These are phyloP conservation scores for Hylaeus anthracinus DNA, from an alignment of 1,140 invertebrate genomes.

Conservation along the genomic window DNA sequence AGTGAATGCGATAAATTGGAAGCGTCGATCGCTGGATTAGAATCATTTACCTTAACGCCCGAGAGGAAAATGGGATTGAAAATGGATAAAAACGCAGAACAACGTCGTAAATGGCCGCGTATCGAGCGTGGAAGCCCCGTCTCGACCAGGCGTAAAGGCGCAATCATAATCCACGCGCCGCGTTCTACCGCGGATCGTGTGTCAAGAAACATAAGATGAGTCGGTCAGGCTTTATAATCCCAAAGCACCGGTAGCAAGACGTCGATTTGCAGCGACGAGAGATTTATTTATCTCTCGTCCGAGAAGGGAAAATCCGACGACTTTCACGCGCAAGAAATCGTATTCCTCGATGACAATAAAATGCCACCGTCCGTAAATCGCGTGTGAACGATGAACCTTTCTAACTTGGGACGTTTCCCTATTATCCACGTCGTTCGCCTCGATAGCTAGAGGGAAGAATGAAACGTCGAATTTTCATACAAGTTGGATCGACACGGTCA, in stretches of 20 bases:
- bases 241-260: conserved; percentile 14
- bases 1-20: too few relatives aligned
- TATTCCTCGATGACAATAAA: conserved; percentile 36
- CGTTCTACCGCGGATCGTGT: conserved; percentile 60
- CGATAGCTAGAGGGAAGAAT: neutral
- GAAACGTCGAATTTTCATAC: too few relatives aligned
- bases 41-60: too few relatives aligned
- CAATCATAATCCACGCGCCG: conserved; percentile 36
- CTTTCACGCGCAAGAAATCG: conserved; percentile 53
- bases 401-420: neutral
- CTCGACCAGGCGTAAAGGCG: conserved; percentile 39
- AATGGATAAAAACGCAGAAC: neutral
- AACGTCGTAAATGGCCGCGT: neutral
- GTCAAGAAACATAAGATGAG: conserved; percentile 72
- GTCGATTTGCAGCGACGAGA: conserved; percentile 25
- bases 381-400: conserved; percentile 28
- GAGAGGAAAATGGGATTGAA: neutral
- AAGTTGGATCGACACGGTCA: too few relatives aligned
- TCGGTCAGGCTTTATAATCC: conserved; percentile 55
- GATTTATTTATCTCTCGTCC: conserved; percentile 48
- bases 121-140: conserved; percentile 72
- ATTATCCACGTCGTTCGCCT: conserved; percentile 11
- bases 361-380: conserved; percentile 33
- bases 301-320: conserved; percentile 34
- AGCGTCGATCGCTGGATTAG: too few relatives aligned